Evolutionary conservation across 2,888 invertebrate genomes (phyloP), one percentile per base, ranked within the genome.

Genomic region (Liopterus haemorrhoidalis): DNA sequence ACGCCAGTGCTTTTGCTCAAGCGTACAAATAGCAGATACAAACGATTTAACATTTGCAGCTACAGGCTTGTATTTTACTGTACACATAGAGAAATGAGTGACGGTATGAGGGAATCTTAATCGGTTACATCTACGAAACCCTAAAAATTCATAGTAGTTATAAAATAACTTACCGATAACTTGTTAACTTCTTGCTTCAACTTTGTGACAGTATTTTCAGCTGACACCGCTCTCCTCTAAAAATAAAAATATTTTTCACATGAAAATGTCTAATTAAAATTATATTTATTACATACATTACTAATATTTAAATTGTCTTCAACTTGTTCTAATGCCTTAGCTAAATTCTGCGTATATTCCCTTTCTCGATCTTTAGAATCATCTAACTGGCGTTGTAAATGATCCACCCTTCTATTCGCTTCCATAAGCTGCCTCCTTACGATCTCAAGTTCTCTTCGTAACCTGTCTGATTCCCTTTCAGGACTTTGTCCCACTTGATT

Each of bases 171-270:
- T 64, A 81, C 86, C 72, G 75, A 81, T 56, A 87, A 69, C 57
- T 73, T 71, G 62, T 80, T 79, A 28, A 85, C 75, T 70, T 88
- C 81, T 56, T 78, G 79, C 59, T 76, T 82, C 52, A 87, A 69
- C 59, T 77, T 76, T 3, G 71, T 66, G 41, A 82, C 73, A 28
- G 74, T 75, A 52, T 67, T 74, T 63, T 83, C 84, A 2, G 79
- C 78, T 47, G 73, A 76, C 6, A 71, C 65, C 1, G 76, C 76
- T 63, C 78, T 70, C 58, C 71, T 74, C 81, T 84, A 65, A 16
- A 72, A 73, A 49, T 52, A 51, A 59, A 55, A 46, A 32, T 8
- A 24, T 14, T 12, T 31, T 12, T 31, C 6, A 31, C 14, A 48
- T 31, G 3, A 19, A 14, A 21, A 20, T 35, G 6, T 11, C 4